These are phyloP conservation scores for Globodera rostochiensis DNA, from an alignment of 1,140 invertebrate species.

Conservation along the genomic window DNA sequence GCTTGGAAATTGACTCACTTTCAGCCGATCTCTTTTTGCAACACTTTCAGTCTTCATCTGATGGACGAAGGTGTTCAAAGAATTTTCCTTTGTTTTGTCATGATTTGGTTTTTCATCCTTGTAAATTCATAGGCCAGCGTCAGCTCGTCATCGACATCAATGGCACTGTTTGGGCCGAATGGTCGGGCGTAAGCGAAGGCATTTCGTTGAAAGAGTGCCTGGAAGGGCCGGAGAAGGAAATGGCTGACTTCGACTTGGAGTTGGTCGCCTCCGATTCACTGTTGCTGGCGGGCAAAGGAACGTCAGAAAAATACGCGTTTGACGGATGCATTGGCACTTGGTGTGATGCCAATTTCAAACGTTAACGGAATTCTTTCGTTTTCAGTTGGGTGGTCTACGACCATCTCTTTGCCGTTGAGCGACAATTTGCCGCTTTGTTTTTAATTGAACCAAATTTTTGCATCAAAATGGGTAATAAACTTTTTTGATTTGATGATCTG, in stretches of 20 bases:
- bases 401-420: constrained; percentile 40
- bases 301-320: constrained; percentile 24
- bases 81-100: not conserved
- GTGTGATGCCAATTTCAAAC: constrained; percentile 32
- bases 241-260: constrained; percentile 44
- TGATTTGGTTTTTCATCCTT: too few species aligned
- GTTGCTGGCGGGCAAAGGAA: constrained; percentile 16
- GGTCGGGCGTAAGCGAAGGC: not conserved
- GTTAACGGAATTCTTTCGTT: constrained; percentile 27
- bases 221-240: not conserved
- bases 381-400: constrained; percentile 57
- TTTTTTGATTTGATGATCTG: constrained; percentile 13
- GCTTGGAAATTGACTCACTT: constrained; percentile 38
- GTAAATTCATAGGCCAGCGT: not conserved
- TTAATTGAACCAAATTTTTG: constrained; percentile 30
- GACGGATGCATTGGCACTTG: constrained; percentile 40
- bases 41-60: constrained; percentile 47
- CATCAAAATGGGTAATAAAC: constrained; percentile 38
- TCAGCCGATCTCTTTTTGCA: constrained; percentile 41
- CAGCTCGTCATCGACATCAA: constrained; percentile 44
- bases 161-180: constrained; percentile 34
- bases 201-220: constrained; percentile 14
- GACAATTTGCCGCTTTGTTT: constrained; percentile 56
- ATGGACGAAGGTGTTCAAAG: constrained; percentile 1
- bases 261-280: constrained; percentile 36